Base-by-base conservation (phyloP, 2,113 vertebrate species). In the Oxygymnocypris stewartii region DNA sequence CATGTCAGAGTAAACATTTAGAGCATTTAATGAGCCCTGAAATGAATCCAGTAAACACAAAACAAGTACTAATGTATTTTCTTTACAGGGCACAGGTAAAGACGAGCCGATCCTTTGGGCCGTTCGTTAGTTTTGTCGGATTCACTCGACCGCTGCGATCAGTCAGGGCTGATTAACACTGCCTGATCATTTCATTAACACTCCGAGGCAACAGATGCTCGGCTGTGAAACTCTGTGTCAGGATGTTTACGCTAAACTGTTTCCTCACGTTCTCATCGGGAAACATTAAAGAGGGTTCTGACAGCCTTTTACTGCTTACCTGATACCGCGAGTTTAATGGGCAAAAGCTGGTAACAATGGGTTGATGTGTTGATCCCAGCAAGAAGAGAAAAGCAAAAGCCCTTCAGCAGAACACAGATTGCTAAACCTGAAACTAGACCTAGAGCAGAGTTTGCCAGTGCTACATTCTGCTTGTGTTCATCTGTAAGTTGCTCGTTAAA, bases 131-230 rank as follows among this genome's bases (percentile, higher is more conserved):
- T 49, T 76, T 76, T 76, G 74, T 49, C 6, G 3, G 74, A 76
- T 49, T 76, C 74, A 65, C 20, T n/a, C 59, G 4, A 61, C 31
- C 78, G 40, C 23, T 42, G 20, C 4, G 20, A 18, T 61, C 40
- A 40, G 79, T 81, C 37, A 59, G 51, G 49, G 77, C 77, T 59
- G 51, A 57, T 81, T 44, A 81, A 25, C 23, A 40, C 79, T 44
- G 37, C 4, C n/a, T 65, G 79, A 65, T 81, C 0, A 81, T 81
- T 81, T 65, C 57, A 65, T 81, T 81, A 81, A 81, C 79, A 81
- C 79, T 65, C 37, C 0, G 13, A 65, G 79, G 57, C 59, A 81
- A 65, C 79, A 81, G 79, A 81, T 81, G 79, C 79, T 81, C 37
- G 1, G 12, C 79, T 81, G 79, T 63, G 57, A 81, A 65, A 65